Conservation (phyloP, 30 jellyfish, hydroid and myxozoan species). For the Mastigias papua region DNA sequence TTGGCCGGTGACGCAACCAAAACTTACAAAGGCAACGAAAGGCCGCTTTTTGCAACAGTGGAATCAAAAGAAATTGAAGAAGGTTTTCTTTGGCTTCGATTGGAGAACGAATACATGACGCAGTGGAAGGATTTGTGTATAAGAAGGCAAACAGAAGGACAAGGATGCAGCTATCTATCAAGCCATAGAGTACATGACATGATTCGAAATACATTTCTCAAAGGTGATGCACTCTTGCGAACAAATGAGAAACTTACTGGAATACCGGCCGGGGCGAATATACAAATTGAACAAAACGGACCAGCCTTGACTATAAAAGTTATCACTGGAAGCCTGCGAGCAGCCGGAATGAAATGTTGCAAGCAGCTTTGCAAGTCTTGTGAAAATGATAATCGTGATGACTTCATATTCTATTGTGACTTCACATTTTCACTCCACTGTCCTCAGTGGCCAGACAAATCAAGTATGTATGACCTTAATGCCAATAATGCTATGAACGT, state of each 20-base stretch:
- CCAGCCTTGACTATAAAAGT: slow-evolving; percentile 43
- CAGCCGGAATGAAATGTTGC: slow-evolving; percentile 24
- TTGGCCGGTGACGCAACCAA: slow-evolving; percentile 20
- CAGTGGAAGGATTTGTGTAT: slow-evolving; percentile 55
- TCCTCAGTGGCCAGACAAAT: slow-evolving; percentile 45
- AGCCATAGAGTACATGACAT: slow-evolving; percentile 15
- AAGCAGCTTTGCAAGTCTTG: slow-evolving; percentile 1
- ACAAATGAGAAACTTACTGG: background rate
- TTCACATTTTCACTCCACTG: slow-evolving; percentile 53
- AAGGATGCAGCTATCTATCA: slow-evolving; percentile 57
- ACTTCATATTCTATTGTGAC: slow-evolving; percentile 30
- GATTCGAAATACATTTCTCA: slow-evolving; percentile 16
- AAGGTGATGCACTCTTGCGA: background rate
- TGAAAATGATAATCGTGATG: background rate
- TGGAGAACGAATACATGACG: slow-evolving; percentile 43
- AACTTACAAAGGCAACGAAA: slow-evolving; percentile 13
- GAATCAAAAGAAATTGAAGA: slow-evolving; percentile 21
- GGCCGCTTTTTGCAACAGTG: slow-evolving; percentile 27
- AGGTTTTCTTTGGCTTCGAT: slow-evolving; percentile 63
- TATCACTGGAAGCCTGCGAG: background rate
- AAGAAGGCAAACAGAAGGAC: slow-evolving; percentile 37
- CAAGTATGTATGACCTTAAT: slow-evolving; percentile 15
- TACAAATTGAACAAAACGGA: slow-evolving; percentile 38
- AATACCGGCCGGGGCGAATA: background rate
- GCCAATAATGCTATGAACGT: too few relatives aligned